Conservation (phyloP, 1,140 invertebrate genomes). For the Asbolus verrucosus region DNA sequence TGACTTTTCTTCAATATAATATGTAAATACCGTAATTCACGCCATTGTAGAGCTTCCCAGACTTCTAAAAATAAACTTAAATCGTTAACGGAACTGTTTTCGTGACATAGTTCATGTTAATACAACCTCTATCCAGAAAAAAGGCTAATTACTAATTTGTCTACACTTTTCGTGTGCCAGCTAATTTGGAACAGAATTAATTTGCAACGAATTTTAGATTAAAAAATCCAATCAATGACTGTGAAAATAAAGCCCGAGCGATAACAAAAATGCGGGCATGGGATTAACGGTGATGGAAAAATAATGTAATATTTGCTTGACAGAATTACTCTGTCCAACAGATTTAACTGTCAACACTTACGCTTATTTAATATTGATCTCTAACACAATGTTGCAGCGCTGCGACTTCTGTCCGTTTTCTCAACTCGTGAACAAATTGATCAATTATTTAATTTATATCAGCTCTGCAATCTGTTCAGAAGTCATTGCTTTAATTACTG, state of each 20-base stretch:
- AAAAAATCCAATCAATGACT: constrained; percentile 14
- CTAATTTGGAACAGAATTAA: constrained; percentile 17
- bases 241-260: constrained; percentile 24
- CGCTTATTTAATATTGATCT: constrained; percentile 28
- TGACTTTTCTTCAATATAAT: constrained; percentile 11
- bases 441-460: too few species aligned
- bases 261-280: constrained; percentile 4
- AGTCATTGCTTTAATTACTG: constrained; percentile 21
- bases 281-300: constrained; percentile 22
- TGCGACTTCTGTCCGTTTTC: constrained; percentile 14
- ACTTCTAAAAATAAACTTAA: background rate
- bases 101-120: background rate
- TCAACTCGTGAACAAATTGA: constrained; percentile 14
- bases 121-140: constrained; percentile 2
- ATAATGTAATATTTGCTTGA: constrained; percentile 37
- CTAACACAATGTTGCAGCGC: background rate
- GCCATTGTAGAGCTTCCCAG: background rate
- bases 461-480: too few species aligned
- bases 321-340: constrained; percentile 11
- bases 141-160: constrained; percentile 7
- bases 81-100: background rate
- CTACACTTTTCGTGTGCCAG: background rate
- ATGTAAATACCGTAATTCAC: background rate
- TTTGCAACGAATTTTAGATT: constrained; percentile 5
- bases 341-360: constrained; percentile 26